phyloP scores from a whole-genome alignment of 1,140 invertebrate genomes.

The Orius insidiosus region DNA sequence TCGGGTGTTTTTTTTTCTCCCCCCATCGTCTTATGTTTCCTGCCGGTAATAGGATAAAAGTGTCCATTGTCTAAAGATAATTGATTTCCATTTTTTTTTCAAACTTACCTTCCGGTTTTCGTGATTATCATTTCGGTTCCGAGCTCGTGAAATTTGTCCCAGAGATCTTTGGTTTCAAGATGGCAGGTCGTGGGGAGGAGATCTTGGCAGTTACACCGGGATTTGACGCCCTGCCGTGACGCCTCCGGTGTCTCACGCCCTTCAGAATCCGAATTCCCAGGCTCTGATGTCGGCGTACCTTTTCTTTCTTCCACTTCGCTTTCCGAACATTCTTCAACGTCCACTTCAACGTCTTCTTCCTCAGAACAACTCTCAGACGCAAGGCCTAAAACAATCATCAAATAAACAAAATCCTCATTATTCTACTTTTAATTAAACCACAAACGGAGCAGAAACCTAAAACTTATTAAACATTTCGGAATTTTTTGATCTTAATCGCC shows the following conservation, averaged over 20 bases:
- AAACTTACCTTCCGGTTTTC: conserved; percentile 66
- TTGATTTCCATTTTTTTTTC: not conserved
- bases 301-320: conserved; percentile 24
- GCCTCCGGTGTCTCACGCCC: conserved; percentile 15
- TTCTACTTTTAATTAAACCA: too few species aligned
- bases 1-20: too few species aligned
- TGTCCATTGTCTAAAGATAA: too few species aligned
- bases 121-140: conserved; percentile 99
- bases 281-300: conserved; percentile 3
- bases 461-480: too few species aligned
- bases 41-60: too few species aligned
- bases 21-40: too few species aligned
- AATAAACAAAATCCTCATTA: too few species aligned
- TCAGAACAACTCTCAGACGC: conserved; percentile 20
- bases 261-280: conserved; percentile 13
- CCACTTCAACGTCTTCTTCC: conserved; percentile 27
- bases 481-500: too few species aligned
- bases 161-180: conserved; percentile 56
- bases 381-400: conserved; percentile 5
- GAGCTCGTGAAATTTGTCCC: conserved; percentile 89
- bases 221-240: conserved; percentile 18
- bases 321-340: conserved; percentile 28
- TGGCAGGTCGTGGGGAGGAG: conserved; percentile 33
- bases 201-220: conserved; percentile 36
- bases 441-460: too few species aligned